Base-by-base conservation (phyloP, 2,113 vertebrate species). In the Macroglossus sobrinus region DNA sequence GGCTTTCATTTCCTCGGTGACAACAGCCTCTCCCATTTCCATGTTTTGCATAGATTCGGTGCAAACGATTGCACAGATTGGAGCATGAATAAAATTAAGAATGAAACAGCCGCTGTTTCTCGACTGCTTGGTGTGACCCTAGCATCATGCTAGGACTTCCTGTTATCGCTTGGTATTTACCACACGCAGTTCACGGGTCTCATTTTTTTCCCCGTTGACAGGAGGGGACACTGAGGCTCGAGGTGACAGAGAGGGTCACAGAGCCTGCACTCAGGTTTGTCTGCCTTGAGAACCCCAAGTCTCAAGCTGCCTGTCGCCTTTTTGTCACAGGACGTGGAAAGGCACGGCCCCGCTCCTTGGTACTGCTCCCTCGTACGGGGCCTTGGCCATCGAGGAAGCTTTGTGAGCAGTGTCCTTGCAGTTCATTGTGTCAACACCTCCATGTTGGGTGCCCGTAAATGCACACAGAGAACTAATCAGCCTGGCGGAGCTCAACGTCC, bases 131-230 rank as follows among this genome's bases (percentile, higher is more conserved):
- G 45, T 7, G 19, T 7, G 35, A 47, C 53, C 7, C 13, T 9
- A 7, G 3, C 12, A 15, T 47, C 2, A 1, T 38, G 3, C 21
- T 59, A 2, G 26, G 26, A 3, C 2, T 40, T 47, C 43, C 2
- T 0, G 7, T 3, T 24, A 0, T 12, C 0, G 0, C 16, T 2
- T 26, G 16, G 3, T 79, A 4, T 43, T 50, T 19, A 12, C 9
- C n/a, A 59, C 50, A 18, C 8, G 5, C 22, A 14, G 3, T 30
- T 4, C 0, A 33, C 6, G 33, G 24, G 19, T 11, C 7, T 21
- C 45, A 7, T 8, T 94, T 45, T 8, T 94, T 45, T 47, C 71
- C 43, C 33, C 33, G 2, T 21, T 1, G 22, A 63, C 43, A 16
- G 82, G 33, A 50, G 26, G 38, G 30, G 26, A 30, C 53, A 12